A percentile compares a stretch with the other conserved stretches of the same genome.
Evolutionary conservation across 2,888 invertebrate species (phyloP).

Genomic region (Rhingia campestris): DNA sequence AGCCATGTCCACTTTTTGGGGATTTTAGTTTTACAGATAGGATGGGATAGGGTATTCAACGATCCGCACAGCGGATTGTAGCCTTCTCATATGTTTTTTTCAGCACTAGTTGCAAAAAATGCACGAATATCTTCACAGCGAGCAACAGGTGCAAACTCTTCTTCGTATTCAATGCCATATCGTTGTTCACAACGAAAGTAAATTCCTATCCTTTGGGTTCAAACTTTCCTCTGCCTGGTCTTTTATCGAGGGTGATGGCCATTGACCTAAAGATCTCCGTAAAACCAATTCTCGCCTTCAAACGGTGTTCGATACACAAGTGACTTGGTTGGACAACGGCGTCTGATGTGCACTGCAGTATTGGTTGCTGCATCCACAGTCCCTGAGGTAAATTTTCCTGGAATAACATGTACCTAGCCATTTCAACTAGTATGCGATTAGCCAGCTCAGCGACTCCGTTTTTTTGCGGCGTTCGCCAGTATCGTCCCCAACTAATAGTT

Average conservation of each 20-base stretch:
- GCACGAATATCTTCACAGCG: conserved; percentile 23
- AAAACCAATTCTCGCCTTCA: conserved; percentile 28
- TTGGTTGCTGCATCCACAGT: conserved; percentile 76
- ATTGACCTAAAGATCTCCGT: conserved; percentile 35
- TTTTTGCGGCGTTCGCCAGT: conserved; percentile 55
- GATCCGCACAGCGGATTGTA: too few species aligned
- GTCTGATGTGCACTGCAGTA: conserved; percentile 63
- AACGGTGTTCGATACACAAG: conserved; percentile 25
- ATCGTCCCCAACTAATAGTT: conserved; percentile 53
- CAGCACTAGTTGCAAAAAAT: conserved; percentile 13
- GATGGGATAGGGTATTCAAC: too few species aligned
- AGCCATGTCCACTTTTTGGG: too few species aligned
- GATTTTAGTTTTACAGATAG: too few species aligned
- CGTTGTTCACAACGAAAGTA: conserved; percentile 37
- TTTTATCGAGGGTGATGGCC: conserved; percentile 21
- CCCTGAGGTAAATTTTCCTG: conserved; percentile 67
- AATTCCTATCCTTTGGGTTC: conserved; percentile 28
- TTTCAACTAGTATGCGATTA: conserved; percentile 74
- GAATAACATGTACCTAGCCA: conserved; percentile 75
- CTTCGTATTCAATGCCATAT: conserved; percentile 24
- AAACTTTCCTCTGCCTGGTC: too few species aligned
- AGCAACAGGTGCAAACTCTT: conserved; percentile 32
- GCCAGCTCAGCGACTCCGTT: conserved; percentile 74
- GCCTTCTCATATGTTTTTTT: too few species aligned
- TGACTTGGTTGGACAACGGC: conserved; percentile 26